These are phyloP conservation scores for Pangasianodon hypophthalmus DNA, from an alignment of 2,113 vertebrate species.

Conservation along the genomic window DNA sequence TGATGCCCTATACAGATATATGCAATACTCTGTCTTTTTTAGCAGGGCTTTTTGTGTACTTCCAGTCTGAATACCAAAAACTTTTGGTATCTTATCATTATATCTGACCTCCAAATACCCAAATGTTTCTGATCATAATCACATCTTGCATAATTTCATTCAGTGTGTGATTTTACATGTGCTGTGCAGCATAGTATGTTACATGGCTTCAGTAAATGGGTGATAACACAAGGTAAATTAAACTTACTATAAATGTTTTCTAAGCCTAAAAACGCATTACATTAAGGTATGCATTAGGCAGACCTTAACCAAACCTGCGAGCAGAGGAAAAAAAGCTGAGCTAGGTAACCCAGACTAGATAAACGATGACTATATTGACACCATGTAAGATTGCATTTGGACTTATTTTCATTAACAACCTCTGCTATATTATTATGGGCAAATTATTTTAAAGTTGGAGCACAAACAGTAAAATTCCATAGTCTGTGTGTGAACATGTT, in stretches of 20 bases:
- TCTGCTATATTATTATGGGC: background rate
- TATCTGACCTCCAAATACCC: background rate
- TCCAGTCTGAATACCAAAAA: background rate
- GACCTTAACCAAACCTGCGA: background rate
- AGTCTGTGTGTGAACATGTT: background rate
- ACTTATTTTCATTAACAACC: background rate
- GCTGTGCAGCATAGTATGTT: background rate
- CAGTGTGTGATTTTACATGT: background rate
- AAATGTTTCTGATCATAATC: background rate
- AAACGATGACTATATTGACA: background rate
- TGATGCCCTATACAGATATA: background rate
- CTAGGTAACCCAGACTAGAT: background rate
- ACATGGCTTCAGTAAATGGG: background rate
- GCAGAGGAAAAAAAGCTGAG: background rate
- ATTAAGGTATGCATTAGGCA: background rate
- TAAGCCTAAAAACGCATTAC: background rate
- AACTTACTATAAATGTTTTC: background rate
- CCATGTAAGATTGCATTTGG: background rate
- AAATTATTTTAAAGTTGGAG: background rate
- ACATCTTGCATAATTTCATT: background rate
- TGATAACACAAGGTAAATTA: background rate
- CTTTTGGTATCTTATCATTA: background rate
- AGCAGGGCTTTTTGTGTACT: background rate
- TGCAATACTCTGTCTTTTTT: background rate
- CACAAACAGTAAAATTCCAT: background rate